Percentiles rank a stretch among this genome's conserved stretches.
These are phyloP conservation scores for Drosophila athabasca DNA, from an alignment of 1,140 invertebrate species.

Conservation along the genomic window DNA sequence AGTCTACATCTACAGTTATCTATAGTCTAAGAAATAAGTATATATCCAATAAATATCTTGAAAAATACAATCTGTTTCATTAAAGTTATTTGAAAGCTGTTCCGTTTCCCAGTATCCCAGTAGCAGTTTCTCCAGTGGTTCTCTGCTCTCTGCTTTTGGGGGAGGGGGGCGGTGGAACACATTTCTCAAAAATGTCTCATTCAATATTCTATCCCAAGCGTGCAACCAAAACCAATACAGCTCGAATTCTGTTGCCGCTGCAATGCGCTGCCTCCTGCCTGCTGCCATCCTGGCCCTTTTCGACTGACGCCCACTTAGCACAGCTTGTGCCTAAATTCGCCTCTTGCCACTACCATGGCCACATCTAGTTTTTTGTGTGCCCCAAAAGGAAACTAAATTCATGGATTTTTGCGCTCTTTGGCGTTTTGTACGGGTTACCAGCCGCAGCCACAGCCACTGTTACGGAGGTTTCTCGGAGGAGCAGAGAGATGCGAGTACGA, in stretches of 20 bases:
- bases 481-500: slow-evolving; percentile 4
- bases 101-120: not conserved
- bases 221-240: slow-evolving; percentile 44
- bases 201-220: slow-evolving; percentile 46
- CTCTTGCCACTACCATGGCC: slow-evolving; percentile 33
- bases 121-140: not conserved
- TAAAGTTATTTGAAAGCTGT: no score
- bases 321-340: slow-evolving; percentile 45
- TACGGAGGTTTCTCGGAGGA: slow-evolving; percentile 20
- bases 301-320: slow-evolving; percentile 7
- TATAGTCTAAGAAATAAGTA: no score
- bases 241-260: slow-evolving; percentile 19
- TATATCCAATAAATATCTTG: not conserved
- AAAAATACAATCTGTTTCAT: not conserved
- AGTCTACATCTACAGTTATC: no score
- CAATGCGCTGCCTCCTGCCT: no score
- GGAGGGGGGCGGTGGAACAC: slow-evolving; percentile 11
- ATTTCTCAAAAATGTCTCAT: slow-evolving; percentile 41
- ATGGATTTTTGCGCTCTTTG: slow-evolving; percentile 76
- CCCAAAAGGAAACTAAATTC: slow-evolving; percentile 78
- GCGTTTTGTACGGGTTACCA: slow-evolving; percentile 60
- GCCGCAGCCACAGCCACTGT: slow-evolving; percentile 18
- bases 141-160: slow-evolving; percentile 2
- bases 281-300: no score
- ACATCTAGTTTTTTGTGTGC: slow-evolving; percentile 50